Evolutionary conservation across 2,113 vertebrate genomes (phyloP).

Genomic region (Trichomycterus rosablanca): DNA sequence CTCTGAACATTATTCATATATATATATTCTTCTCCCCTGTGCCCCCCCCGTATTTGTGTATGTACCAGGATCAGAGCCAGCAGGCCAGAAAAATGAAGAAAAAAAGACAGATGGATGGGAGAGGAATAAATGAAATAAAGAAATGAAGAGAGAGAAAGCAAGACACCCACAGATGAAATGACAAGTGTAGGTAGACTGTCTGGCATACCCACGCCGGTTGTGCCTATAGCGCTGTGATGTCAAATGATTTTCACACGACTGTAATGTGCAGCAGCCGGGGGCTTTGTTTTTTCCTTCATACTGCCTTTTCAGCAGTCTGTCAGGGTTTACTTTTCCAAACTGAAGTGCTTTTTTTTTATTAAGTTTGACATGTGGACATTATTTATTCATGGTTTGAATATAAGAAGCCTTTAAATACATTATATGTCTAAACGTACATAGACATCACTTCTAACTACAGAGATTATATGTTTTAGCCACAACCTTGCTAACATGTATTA

Average conservation of each 20-base stretch:
- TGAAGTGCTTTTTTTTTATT: too few relatives aligned
- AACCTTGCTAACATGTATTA: too few relatives aligned
- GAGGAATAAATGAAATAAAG: not conserved
- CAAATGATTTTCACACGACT: conserved; percentile 9
- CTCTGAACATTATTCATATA: not conserved
- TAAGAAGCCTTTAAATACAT: too few relatives aligned
- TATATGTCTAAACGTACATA: too few relatives aligned
- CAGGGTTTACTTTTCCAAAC: too few relatives aligned
- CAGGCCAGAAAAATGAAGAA: not conserved
- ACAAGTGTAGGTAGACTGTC: not conserved
- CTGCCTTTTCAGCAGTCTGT: not conserved
- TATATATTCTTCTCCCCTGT: not conserved
- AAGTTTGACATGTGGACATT: too few relatives aligned
- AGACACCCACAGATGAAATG: not conserved
- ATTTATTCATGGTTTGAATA: too few relatives aligned
- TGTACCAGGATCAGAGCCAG: conserved; percentile 17
- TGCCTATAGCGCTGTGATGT: conserved; percentile 6
- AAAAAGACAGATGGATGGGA: not conserved
- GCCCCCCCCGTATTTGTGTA: conserved; percentile 21
- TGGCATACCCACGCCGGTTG: not conserved
- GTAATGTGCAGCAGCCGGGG: not conserved
- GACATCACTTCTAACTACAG: too few relatives aligned
- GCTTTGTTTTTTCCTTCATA: not conserved
- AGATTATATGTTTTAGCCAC: too few relatives aligned
- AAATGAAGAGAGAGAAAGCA: not conserved